Base-by-base conservation (phyloP, 2,797 vertebrate genomes). In the Myotis pilosus region DNA sequence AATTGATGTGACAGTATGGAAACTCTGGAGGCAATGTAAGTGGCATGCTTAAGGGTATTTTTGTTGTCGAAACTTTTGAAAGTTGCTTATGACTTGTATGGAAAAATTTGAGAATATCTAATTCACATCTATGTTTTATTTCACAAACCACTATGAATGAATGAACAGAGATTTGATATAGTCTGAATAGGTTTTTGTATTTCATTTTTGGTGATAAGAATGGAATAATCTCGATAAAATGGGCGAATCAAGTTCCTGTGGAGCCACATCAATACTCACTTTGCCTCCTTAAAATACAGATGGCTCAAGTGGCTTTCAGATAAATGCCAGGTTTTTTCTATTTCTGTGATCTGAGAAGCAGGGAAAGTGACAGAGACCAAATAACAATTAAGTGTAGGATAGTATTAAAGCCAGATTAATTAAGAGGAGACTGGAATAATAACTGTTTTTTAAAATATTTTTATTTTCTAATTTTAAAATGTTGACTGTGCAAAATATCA, bases 221-320 rank as follows among this genome's bases (percentile, higher is more conserved):
- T 49, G 22, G 57, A 49, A 51, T 41, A 94, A 62, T 95, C 22
- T 64, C 22, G 71, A 68, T 87, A 82, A 96, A 87, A 89, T 76
- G 36, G 28, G 1, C 44, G 69, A 41, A 62, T 89, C 71, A 87
- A 76, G 81, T 94, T 86, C 9, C 62, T 68, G 22, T 53, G 60
- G 81, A 66, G 7, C 11, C 16, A 68, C 36, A 51, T 89, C n/a
- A 72, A 28, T 51, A 72, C 19, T 74, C 38, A 53, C 8, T 91
- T 88, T 62, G 55, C 30, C 41, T 62, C 64, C 33, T 57, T 95
- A 71, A 86, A 91, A 84, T 75, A 75, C 19, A 79, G 41, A 23
- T 62, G 38, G 38, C 38, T 91, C 72, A 82, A 95, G 79, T n/a
- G 69, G 41, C 10, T 87, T 78, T 49, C 66, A 49, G 22, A 62